Conservation (phyloP, 1,140 invertebrate genomes). For the Neuroterus valhalla region DNA sequence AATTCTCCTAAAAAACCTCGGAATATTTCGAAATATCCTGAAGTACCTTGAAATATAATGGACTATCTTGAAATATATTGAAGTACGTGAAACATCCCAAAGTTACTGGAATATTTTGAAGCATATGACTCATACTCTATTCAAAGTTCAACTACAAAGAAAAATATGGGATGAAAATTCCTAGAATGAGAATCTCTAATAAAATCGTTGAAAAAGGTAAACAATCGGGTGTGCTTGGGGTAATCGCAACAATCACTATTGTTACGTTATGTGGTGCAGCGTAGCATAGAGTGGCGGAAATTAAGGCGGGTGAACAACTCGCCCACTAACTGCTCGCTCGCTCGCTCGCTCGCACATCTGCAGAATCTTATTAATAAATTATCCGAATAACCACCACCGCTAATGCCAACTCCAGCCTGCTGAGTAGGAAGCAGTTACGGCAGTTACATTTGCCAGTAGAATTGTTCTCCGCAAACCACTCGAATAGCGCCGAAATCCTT, state of each 20-base stretch:
- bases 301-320: constrained; percentile 48
- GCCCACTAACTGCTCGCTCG: constrained; percentile 43
- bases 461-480: constrained; percentile 1
- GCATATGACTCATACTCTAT: no score
- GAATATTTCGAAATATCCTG: no score
- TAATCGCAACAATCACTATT: constrained; percentile 38
- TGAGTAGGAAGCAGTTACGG: constrained; percentile 42
- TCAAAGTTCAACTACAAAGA: no score
- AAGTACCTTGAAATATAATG: no score
- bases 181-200: no score
- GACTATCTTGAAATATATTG: no score
- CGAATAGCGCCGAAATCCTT: constrained; percentile 7
- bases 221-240: no score
- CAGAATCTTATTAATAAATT: constrained; percentile 60
- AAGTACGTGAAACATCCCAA: no score
- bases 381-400: constrained; percentile 46
- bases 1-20: no score
- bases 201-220: no score
- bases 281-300: constrained; percentile 53
- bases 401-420: constrained; percentile 45
- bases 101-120: no score
- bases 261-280: constrained; percentile 48
- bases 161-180: no score
- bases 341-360: constrained; percentile 45
- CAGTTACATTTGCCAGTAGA: constrained; percentile 40